A percentile compares a stretch with the other conserved stretches of the same genome.
Evolutionary conservation across 2,113 vertebrate genomes (phyloP).

Genomic region (Bombycilla garrulus): DNA sequence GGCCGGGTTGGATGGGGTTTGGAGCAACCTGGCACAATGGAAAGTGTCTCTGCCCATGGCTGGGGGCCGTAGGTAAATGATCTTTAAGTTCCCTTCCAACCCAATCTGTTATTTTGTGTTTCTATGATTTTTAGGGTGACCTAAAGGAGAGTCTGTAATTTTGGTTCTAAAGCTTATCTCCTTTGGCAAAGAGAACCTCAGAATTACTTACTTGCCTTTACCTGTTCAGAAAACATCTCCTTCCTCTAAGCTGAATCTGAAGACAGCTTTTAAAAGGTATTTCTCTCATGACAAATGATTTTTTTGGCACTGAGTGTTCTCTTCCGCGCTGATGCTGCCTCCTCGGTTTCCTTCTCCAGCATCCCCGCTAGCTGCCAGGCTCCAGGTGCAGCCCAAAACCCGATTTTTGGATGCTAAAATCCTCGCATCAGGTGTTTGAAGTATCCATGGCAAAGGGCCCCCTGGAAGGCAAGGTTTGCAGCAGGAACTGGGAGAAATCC

Average conservation of each 20-base stretch:
- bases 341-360: not conserved
- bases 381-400: not conserved
- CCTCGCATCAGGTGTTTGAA: not conserved
- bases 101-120: not conserved
- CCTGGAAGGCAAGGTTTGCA: not conserved
- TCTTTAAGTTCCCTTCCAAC: not conserved
- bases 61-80: not conserved
- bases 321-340: not conserved
- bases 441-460: not conserved
- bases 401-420: not conserved
- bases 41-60: not conserved
- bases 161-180: not conserved
- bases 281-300: not conserved
- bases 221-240: not conserved
- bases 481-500: not conserved
- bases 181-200: not conserved
- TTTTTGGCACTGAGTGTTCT: not conserved
- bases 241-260: not conserved
- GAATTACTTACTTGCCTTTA: not conserved
- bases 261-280: not conserved
- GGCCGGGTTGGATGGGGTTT: not conserved
- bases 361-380: not conserved
- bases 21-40: not conserved
- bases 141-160: not conserved
- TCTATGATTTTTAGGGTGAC: not conserved